These are phyloP conservation scores for Tetraneura akinire DNA, from an alignment of 1,140 invertebrate genomes.

Conservation along the genomic window DNA sequence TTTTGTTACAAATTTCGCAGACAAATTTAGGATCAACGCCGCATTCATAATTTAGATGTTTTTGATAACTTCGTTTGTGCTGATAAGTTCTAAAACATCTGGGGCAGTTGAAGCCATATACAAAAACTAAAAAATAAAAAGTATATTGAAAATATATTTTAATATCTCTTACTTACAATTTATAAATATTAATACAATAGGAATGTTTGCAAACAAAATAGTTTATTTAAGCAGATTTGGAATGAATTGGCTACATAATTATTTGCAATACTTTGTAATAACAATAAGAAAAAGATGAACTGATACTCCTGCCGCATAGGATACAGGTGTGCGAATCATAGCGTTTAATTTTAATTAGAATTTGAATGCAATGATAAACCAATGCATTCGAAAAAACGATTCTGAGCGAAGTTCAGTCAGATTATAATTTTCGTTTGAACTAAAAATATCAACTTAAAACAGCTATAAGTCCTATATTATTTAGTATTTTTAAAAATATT, in stretches of 20 bases:
- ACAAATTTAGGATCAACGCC: constrained; percentile 46
- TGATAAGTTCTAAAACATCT: constrained; percentile 53
- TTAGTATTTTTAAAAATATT: too few species aligned
- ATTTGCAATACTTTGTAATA: not conserved
- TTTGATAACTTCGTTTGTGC: constrained; percentile 53
- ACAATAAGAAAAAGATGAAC: too few species aligned
- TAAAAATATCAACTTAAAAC: too few species aligned
- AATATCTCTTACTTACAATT: not conserved
- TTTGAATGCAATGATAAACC: too few species aligned
- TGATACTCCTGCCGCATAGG: too few species aligned
- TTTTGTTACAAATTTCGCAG: constrained; percentile 54
- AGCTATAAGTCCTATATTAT: too few species aligned
- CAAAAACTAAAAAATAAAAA: constrained; percentile 35
- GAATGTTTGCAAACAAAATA: not conserved
- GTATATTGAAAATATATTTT: constrained; percentile 7
- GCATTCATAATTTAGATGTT: constrained; percentile 52
- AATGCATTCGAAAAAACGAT: too few species aligned
- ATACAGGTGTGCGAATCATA: too few species aligned
- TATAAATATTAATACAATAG: not conserved
- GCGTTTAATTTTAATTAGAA: too few species aligned
- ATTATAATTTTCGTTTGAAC: too few species aligned
- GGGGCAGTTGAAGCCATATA: constrained; percentile 31
- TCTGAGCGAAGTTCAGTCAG: too few species aligned
- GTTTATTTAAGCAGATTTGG: not conserved
- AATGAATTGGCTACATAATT: not conserved